phyloP scores from a whole-genome alignment of 2,113 vertebrate genomes.

The Oxyruncus cristatus region DNA sequence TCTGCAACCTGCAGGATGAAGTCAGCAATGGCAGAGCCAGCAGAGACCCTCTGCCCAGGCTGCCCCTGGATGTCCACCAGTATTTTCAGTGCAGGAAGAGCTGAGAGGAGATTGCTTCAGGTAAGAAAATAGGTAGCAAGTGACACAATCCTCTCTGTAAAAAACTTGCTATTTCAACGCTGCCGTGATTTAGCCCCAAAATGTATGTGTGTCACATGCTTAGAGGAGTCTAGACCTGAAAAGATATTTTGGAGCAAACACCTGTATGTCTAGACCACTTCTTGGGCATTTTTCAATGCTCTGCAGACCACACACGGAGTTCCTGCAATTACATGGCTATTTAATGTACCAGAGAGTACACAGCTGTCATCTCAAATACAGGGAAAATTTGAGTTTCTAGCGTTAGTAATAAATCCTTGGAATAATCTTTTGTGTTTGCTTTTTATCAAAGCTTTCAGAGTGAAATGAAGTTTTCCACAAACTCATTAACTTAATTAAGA shows the following conservation, averaged over 20 bases:
- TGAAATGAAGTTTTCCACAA: not conserved
- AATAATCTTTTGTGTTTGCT: not conserved
- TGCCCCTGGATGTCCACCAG: accelerated
- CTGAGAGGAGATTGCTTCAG: not conserved
- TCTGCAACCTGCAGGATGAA: not conserved
- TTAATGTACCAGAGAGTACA: not conserved
- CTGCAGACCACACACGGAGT: not conserved
- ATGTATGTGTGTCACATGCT: not conserved
- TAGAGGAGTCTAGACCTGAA: not conserved
- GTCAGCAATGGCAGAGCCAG: not conserved
- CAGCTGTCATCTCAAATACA: not conserved
- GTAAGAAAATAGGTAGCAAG: not conserved
- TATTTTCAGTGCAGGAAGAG: not conserved
- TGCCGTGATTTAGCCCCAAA: not conserved
- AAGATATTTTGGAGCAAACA: not conserved
- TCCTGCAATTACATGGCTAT: not conserved
- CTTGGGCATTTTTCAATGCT: not conserved
- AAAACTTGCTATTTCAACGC: not conserved
- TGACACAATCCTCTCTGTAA: accelerated
- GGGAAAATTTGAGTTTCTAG: not conserved
- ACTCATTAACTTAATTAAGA: not conserved
- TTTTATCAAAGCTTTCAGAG: not conserved
- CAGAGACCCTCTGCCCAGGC: not conserved
- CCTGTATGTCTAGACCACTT: not conserved
- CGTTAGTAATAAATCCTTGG: not conserved